A percentile compares a stretch with the other conserved stretches of the same genome.
These are phyloP conservation scores for Heliconius cydno DNA, from an alignment of 2,888 invertebrate species.

Conservation along the genomic window DNA sequence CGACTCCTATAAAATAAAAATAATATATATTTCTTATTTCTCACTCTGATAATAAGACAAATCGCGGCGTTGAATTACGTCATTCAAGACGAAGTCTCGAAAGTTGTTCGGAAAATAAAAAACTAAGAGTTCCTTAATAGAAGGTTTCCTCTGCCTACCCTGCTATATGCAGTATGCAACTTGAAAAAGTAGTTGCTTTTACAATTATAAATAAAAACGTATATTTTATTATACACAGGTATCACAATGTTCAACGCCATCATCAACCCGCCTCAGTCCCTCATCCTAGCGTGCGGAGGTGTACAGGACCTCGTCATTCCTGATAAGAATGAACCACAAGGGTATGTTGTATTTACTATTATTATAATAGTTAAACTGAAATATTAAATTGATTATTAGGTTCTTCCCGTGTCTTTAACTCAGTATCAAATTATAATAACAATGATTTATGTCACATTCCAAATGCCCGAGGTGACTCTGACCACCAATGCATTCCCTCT, in stretches of 20 bases:
- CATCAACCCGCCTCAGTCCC: slow-evolving; percentile 97
- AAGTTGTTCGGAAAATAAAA: not conserved
- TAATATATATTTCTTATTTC: not conserved
- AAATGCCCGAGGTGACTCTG: no score
- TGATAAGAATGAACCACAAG: slow-evolving; percentile 87
- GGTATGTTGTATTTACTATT: slow-evolving; percentile 79
- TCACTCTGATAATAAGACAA: not conserved
- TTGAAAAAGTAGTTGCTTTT: no score
- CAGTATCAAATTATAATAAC: not conserved
- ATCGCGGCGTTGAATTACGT: no score
- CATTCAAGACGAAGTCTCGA: not conserved
- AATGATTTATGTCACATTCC: not conserved
- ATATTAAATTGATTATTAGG: no score
- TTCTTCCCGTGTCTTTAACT: not conserved
- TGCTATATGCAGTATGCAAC: not conserved
- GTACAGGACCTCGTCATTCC: slow-evolving; percentile 89
- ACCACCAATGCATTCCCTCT: no score
- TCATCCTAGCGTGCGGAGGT: slow-evolving; percentile 95
- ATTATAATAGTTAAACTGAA: not conserved
- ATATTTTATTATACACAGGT: slow-evolving; percentile 70
- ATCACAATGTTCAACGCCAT: slow-evolving; percentile 95
- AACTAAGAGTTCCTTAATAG: not conserved
- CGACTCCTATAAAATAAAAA: not conserved
- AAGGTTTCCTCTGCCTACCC: not conserved
- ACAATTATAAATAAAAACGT: no score